Conservation (phyloP, 2,113 vertebrate genomes). For the Lycaon pictus region DNA sequence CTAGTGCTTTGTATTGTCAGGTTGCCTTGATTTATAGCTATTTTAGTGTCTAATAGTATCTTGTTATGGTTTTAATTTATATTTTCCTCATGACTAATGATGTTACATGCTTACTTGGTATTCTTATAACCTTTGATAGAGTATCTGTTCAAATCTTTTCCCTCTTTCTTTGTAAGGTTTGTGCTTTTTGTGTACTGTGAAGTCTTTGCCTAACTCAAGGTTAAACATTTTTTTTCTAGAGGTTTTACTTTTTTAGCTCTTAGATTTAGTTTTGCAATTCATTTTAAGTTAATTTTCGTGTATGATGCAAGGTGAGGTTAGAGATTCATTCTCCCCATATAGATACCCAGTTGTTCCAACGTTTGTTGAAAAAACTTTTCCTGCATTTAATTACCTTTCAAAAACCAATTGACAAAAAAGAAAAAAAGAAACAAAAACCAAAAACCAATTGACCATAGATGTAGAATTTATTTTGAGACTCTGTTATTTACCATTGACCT, state of each 20-base stretch:
- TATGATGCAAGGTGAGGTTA: background rate
- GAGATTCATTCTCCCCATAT: background rate
- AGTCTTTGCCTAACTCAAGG: background rate
- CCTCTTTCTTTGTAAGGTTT: background rate
- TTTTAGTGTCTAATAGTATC: background rate
- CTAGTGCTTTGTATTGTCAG: background rate
- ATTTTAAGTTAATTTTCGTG: background rate
- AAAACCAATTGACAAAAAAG: background rate
- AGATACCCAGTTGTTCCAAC: background rate
- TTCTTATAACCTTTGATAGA: background rate
- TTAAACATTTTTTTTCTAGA: background rate
- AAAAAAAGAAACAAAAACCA: background rate
- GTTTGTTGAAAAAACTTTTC: slow-evolving; percentile 31
- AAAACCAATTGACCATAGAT: background rate
- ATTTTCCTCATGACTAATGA: background rate
- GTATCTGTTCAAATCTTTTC: background rate
- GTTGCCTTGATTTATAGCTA: background rate
- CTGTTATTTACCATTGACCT: background rate
- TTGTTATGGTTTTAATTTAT: background rate
- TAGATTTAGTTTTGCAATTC: background rate
- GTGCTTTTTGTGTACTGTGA: slow-evolving; percentile 15
- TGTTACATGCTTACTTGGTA: background rate
- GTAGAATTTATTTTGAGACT: background rate
- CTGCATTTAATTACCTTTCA: slow-evolving; percentile 35
- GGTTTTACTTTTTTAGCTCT: background rate